Base-by-base conservation (phyloP, 1,140 invertebrate genomes). In the Ladona fulva region DNA sequence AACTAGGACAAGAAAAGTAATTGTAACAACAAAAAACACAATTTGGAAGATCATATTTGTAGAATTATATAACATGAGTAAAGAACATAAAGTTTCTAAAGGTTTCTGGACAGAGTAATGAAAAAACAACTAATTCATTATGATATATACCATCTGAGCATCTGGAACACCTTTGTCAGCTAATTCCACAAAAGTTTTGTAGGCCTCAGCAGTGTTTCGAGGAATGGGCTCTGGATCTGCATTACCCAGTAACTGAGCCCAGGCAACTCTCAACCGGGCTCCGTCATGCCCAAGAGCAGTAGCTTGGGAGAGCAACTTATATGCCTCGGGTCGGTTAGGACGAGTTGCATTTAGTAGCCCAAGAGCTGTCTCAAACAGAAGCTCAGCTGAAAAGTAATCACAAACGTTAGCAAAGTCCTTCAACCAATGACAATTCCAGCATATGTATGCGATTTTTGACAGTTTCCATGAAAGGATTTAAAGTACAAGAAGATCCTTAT, bases 241-340 rank as follows among this genome's bases (percentile, higher is more conserved):
- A 66, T 66, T 66, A 19, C 97, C 97, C 80, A 98, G 91, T 1
- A 99, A 84, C 78, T 93, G 88, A 0, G 92, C 92, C 92, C 96
- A 97, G 0, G 95, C 96, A 10, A 97, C 83, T 83, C 93, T 90
- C 77, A 95, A 92, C 82, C 92, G 89, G 0, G 97, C 93, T 80
- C 92, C 90, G 7, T 86, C 85, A 83, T 97, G 94, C 44, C 94
- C 95, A 24, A 92, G 85, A 74, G 91, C 89, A 0, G 95, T 92
- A 0, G 96, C 94, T 79, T 90, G 85, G 37, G 90, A 86, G 10
- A 97, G 85, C 66, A 93, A 82, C 74, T 88, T 85, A 81, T 92
- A 93, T 10, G 91, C 90, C 77, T 88, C 87, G 0, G 86, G 84
- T 79, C 91, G 89, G 81, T 93, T 90, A 0, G 90, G 87, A 25